A percentile compares a stretch with the other conserved stretches of the same genome.
Conservation (phyloP, 1,140 invertebrate genomes). For the Drosophila ironensis region DNA sequence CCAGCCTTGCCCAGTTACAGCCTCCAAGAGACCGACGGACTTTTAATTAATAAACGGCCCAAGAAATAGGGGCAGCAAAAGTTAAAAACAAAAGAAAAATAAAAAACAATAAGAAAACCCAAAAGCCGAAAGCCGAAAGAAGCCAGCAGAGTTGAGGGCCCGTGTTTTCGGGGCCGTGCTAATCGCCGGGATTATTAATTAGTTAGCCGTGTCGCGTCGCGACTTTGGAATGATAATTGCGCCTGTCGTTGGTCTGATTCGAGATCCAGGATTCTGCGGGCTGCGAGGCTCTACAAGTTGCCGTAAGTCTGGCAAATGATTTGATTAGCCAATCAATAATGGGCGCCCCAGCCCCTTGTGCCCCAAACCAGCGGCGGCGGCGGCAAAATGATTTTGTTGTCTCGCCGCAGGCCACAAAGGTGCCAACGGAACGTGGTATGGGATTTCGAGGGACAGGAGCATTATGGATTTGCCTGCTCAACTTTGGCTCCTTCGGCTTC, state of each 20-base stretch:
- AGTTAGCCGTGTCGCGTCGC: conserved; percentile 51
- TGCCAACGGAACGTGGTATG: conserved; percentile 63
- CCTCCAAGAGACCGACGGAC: conserved; percentile 37
- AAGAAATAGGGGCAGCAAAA: conserved; percentile 26
- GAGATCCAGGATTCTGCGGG: neutral
- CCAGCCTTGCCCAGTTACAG: conserved; percentile 44
- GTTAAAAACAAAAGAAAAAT: too few species aligned
- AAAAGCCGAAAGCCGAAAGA: too few species aligned
- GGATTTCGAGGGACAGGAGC: conserved; percentile 22
- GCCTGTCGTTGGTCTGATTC: conserved; percentile 56
- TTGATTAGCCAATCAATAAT: conserved; percentile 81
- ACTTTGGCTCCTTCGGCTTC: conserved; percentile 15
- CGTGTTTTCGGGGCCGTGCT: conserved; percentile 34
- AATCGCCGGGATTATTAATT: conserved; percentile 80
- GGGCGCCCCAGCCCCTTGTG: conserved; percentile 28
- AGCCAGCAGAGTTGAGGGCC: too few species aligned
- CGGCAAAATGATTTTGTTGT: conserved; percentile 81
- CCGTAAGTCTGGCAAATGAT: conserved; percentile 57
- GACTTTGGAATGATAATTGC: conserved; percentile 78
- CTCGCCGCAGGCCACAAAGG: conserved; percentile 78
- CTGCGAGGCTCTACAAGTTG: conserved; percentile 26
- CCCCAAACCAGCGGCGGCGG: conserved; percentile 27
- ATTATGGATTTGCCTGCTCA: conserved; percentile 67
- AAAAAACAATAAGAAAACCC: neutral
- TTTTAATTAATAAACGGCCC: conserved; percentile 72